These are phyloP conservation scores for Malthinus seriepunctatus DNA, from an alignment of 2,888 invertebrate genomes.

Conservation along the genomic window DNA sequence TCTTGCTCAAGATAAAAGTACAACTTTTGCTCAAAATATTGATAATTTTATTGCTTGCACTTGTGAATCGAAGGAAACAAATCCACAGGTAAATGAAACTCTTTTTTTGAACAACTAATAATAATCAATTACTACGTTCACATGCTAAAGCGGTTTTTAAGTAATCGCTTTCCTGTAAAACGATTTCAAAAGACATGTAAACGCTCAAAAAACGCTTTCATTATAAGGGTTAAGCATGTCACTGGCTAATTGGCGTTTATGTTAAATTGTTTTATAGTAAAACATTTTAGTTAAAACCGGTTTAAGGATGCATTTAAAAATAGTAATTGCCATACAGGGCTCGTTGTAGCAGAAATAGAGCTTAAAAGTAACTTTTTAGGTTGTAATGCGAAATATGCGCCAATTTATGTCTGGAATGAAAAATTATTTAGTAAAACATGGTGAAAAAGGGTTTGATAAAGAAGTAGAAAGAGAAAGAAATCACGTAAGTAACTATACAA, in stretches of 20 bases:
- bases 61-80: slow-evolving; percentile 84
- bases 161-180: too few relatives aligned
- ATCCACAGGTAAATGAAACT: slow-evolving; percentile 66
- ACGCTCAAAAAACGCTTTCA: too few relatives aligned
- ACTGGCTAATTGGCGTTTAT: too few relatives aligned
- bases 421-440: slow-evolving; percentile 95
- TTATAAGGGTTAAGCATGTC: too few relatives aligned
- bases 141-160: too few relatives aligned
- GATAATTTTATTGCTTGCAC: slow-evolving; percentile 94
- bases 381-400: slow-evolving; percentile 88
- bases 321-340: too few relatives aligned
- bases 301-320: too few relatives aligned
- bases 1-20: slow-evolving; percentile 80
- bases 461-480: slow-evolving; percentile 85
- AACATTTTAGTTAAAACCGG: too few relatives aligned
- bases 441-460: slow-evolving; percentile 89
- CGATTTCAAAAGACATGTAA: too few relatives aligned
- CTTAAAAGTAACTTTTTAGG: slow-evolving; percentile 47
- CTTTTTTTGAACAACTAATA: background rate
- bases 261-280: too few relatives aligned
- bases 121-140: too few relatives aligned
- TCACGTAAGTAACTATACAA: slow-evolving; percentile 67
- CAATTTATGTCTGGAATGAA: slow-evolving; percentile 99
- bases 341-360: too few relatives aligned
- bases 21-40: slow-evolving; percentile 90